These are phyloP conservation scores for Drosophila diplacantha DNA, from an alignment of 2,888 invertebrate genomes.

Conservation along the genomic window DNA sequence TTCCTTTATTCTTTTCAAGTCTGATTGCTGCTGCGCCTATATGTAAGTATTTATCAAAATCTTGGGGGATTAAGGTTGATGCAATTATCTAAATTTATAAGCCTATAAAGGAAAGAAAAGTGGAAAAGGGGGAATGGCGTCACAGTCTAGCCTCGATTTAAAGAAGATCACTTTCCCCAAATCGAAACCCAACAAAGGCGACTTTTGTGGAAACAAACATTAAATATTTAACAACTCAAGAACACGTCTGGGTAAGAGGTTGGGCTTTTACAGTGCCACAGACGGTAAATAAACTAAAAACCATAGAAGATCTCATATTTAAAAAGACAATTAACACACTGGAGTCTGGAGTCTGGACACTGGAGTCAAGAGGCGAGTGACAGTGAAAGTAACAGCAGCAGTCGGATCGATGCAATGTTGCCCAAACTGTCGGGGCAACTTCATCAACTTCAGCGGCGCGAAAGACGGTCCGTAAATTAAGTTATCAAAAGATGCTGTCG, in stretches of 20 bases:
- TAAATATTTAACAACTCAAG: conserved; percentile 19
- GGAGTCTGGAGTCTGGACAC: conserved; percentile 11
- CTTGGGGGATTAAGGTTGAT: conserved; percentile 46
- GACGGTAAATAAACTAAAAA: neutral
- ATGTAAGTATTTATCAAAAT: conserved; percentile 53
- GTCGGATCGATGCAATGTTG: conserved; percentile 40
- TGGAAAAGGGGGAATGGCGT: conserved; percentile 3
- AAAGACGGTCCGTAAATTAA: conserved; percentile 65
- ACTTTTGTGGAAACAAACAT: conserved; percentile 17
- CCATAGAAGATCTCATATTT: conserved; percentile 27
- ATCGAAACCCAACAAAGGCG: conserved; percentile 6
- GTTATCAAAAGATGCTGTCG: conserved; percentile 69
- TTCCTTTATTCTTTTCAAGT: conserved; percentile 32
- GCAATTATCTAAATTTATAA: conserved; percentile 48
- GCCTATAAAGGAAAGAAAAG: neutral
- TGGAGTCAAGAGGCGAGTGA: conserved; percentile 49
- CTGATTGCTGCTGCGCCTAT: conserved; percentile 9
- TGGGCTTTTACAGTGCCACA: neutral
- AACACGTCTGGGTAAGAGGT: conserved; percentile 5
- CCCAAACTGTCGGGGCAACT: conserved; percentile 48
- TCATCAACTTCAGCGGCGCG: conserved; percentile 50
- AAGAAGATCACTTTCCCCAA: conserved; percentile 14
- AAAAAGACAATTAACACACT: conserved; percentile 56
- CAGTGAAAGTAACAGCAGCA: conserved; percentile 61
- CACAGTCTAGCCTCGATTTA: neutral